Base-by-base conservation (phyloP, 2,797 vertebrate species). In the Miichthys miiuy region DNA sequence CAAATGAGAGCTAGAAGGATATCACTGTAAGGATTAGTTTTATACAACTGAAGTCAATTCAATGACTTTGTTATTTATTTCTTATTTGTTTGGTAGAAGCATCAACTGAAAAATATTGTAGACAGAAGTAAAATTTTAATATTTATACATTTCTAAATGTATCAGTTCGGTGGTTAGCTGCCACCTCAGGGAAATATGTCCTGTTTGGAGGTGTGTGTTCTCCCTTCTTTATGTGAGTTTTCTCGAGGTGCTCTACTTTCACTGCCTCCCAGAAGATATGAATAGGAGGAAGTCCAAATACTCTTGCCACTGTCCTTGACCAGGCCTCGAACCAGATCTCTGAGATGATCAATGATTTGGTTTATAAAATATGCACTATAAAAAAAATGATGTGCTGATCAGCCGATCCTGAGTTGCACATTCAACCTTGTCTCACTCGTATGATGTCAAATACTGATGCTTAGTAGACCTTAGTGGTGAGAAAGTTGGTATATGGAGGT, bases 161-260 rank as follows among this genome's bases (percentile, higher is more conserved):
- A 25, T n/a, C 34, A 44, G 21, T 10, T 48, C 3, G 12, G 21
- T 18, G 13, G 51, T 56, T 47, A 16, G 34, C 18, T 44, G 23
- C 48, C 18, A 58, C 16, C 0, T 46, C 42, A 23, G 25, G 44
- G 27, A 55, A 47, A 55, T 2, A 48, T 56, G 42, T 61, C 56
- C 63, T 61, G 48, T 23, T n/a, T 11, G 41, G 21, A 75, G 23
- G 8, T 56, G 44, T 27, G 16, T 42, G 44, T 41, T 21, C 50
- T 50, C 68, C 42, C 27, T 46, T 23, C 6, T 79, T 46, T 34
- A 23, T 41, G 38, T 9, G 50, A 57, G 50, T 61, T 66, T 70
- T 44, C 38, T 67, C 0, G 6, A 55, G 56, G 50, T 38, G 65
- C 54, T 82, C 58, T 23, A 67, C 34, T 77, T 77, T 71, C n/a